Evolutionary conservation across 2,797 vertebrate species (phyloP), one percentile per base, ranked within the genome.

Genomic region (Ispidina lecontei): DNA sequence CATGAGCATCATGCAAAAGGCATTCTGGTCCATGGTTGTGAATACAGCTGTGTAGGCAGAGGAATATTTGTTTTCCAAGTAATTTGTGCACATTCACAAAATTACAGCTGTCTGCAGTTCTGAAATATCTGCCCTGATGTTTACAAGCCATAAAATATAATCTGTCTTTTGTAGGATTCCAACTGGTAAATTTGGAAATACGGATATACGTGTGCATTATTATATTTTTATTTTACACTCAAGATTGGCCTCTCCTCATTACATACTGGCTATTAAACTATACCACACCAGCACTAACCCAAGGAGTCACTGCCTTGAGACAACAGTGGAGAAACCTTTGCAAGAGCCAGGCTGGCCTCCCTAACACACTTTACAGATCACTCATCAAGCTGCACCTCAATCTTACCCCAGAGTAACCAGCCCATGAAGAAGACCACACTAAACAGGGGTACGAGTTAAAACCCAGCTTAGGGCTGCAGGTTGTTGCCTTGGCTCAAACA

Each of bases 1-100:
- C 81, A 41, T 77, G 75, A 37, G 49, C 94, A 97, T 95, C 94
- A 90, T 68, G 81, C 84, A 95, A 95, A 95, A 91, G 79, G 91
- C 64, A 95, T 94, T 93, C 84, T 89, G 86, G 95, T 96, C 92
- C 90, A 84, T 5, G 12, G 83, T 89, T 96, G 94, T 94, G 96
- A 96, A 96, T 70, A 94, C 93, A 95, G 92, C 93, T 95, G 95
- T 96, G 94, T 76, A 94, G 96, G 96, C 95, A 97, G 93, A 85
- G 78, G 95, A 95, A 81, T 96, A 97, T 96, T 97, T 97, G 95
- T 97, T 97, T 97, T 95, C 94, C 96, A 96, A 97, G 96, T 97
- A 94, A 97, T 97, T 95, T 97, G 93, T 97, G 94, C 96, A 97
- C 83, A 96, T 95, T 97, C 95, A 91, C 93, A 96, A 96, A 97